Evolutionary conservation across 2,888 invertebrate genomes (phyloP).

Genomic region (Anticlea derivata): DNA sequence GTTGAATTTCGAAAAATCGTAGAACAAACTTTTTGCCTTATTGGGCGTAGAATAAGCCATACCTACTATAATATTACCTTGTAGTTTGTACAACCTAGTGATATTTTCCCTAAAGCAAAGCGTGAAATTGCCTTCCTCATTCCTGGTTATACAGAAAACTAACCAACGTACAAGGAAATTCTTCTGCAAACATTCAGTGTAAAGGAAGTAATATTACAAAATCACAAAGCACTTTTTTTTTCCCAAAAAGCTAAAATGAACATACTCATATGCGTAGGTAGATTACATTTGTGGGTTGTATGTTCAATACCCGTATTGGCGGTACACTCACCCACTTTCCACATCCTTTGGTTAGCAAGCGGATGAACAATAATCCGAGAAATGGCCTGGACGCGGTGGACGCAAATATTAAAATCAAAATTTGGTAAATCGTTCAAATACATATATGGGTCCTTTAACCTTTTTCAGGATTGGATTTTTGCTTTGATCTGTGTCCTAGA

Average conservation of each 20-base stretch:
- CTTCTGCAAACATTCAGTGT: too few species aligned
- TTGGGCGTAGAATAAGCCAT: too few species aligned
- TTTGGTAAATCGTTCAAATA: neutral
- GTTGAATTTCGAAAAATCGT: too few species aligned
- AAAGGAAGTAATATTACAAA: neutral
- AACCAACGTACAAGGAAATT: too few species aligned
- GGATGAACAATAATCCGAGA: conserved; percentile 16
- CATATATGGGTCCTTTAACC: neutral
- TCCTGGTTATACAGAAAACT: too few species aligned
- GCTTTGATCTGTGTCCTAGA: neutral
- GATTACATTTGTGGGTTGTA: conserved; percentile 8
- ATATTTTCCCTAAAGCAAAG: too few species aligned
- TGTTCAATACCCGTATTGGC: conserved; percentile 13
- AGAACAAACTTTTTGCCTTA: too few species aligned
- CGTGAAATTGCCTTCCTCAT: too few species aligned
- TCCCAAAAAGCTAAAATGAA: too few species aligned
- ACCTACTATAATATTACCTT: too few species aligned
- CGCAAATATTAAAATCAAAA: conserved; percentile 4
- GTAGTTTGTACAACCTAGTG: too few species aligned
- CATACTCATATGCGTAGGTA: neutral
- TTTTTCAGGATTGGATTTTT: too few species aligned
- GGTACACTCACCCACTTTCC: conserved; percentile 17
- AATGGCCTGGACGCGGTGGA: conserved; percentile 5
- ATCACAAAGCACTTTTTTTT: neutral
- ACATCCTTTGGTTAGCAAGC: conserved; percentile 16